Conservation (phyloP, 2,113 vertebrate species). For the Paramisgurnus dabryanus region DNA sequence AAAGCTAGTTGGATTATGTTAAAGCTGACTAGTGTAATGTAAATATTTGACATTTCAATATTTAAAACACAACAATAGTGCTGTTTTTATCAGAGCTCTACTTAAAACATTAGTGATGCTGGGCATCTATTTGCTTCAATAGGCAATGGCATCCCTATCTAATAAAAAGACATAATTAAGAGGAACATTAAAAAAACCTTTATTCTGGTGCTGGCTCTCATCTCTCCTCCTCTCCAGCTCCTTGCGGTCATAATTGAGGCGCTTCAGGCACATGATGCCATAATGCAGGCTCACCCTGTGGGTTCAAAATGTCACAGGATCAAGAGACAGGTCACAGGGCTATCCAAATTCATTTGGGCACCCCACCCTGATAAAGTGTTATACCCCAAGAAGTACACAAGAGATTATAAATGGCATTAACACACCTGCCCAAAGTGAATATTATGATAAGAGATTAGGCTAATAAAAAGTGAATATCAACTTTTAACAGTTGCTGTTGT, state of each 20-base stretch:
- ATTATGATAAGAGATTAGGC: neutral
- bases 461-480: too few relatives aligned
- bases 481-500: too few relatives aligned
- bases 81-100: too few relatives aligned
- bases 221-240: constrained; percentile 89
- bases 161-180: neutral
- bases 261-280: constrained; percentile 93
- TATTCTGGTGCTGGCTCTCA: constrained; percentile 85
- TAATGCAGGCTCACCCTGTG: constrained; percentile 91
- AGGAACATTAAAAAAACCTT: constrained; percentile 70
- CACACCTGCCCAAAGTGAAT: constrained; percentile 47
- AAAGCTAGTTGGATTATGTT: neutral
- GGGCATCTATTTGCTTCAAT: neutral
- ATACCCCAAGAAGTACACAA: constrained; percentile 29
- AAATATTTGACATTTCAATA: neutral
- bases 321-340: constrained; percentile 2
- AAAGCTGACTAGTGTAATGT: neutral
- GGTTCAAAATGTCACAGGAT: constrained; percentile 55
- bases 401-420: constrained; percentile 32
- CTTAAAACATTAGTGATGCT: neutral
- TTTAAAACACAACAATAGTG: neutral
- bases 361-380: constrained; percentile 8
- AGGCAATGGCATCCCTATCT: neutral
- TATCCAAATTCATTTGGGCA: constrained; percentile 44
- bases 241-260: constrained; percentile 91